phyloP scores from a whole-genome alignment of 2,888 invertebrate genomes.

The Cosmopolites sordidus region DNA sequence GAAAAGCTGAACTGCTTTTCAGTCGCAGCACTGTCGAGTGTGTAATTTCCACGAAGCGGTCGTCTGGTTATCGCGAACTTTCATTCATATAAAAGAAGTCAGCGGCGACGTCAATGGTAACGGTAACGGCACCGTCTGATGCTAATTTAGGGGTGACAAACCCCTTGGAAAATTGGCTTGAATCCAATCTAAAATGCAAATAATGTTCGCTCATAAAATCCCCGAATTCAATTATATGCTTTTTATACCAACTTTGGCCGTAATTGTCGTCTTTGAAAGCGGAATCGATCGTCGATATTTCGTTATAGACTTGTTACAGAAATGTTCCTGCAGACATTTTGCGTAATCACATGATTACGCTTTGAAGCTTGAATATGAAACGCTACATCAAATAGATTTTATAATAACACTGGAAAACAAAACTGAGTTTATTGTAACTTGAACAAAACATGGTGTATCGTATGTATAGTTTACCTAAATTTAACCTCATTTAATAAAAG shows the following conservation, averaged over 20 bases:
- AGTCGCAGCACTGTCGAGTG: constrained; percentile 5
- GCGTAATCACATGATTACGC: too few species aligned
- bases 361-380: too few species aligned
- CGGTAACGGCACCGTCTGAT: constrained; percentile 19
- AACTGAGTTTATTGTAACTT: too few species aligned
- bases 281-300: too few species aligned
- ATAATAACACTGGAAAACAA: too few species aligned
- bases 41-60: constrained; percentile 14
- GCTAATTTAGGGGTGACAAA: constrained; percentile 38
- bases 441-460: too few species aligned
- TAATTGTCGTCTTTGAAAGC: constrained; percentile 17
- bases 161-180: constrained; percentile 44
- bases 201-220: constrained; percentile 34
- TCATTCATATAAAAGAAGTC: constrained; percentile 19
- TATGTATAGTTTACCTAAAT: too few species aligned
- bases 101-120: constrained; percentile 20
- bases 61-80: constrained; percentile 14
- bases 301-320: too few species aligned
- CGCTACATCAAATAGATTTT: too few species aligned
- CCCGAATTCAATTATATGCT: constrained; percentile 34
- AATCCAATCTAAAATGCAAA: constrained; percentile 47
- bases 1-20: constrained; percentile 2
- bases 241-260: constrained; percentile 27
- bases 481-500: too few species aligned
- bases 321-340: too few species aligned